Base-by-base conservation (phyloP, 1,140 invertebrate genomes). In the Brachionus angularis region DNA sequence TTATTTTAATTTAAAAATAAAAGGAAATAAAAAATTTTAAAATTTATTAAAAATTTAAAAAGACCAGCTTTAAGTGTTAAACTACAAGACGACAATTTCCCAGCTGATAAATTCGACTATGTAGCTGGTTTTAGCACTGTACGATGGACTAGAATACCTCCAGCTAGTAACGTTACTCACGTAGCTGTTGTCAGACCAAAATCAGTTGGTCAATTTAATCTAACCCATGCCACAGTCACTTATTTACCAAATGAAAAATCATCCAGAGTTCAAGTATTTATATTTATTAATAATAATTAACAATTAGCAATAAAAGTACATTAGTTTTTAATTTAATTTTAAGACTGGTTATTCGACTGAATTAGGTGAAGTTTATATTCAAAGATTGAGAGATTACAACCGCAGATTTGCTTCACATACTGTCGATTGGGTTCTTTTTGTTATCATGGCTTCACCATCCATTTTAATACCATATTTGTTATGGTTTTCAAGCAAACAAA, bases 401-500 rank as follows among this genome's bases (percentile, higher is more conserved):
- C 91, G 94, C 79, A 91, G 93, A 79, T 99, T 98, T 84, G 97
- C 93, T 62, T 93, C 93, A 33, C 95, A 96, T 84, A 88, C 93
- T 77, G 89, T 89, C 64, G 93, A 98, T 80, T 99, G 95, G 95
- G 84, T 88, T 50, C 90, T 92, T 29, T 98, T 98, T 82, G 91
- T 91, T 64, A 86, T 97, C 5, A 96, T 98, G 91, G 91, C 92
- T 39, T 82, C 96, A 50, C 93, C 94, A 52, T 93, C 92, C 2
- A 82, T 97, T 14, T 88, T 88, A n/a, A 92, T 96, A 81, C 94
- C 94, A 29, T 92, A 93, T 80, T 86, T 89, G 25, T 83, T 98
- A 50, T 98, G 93, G 92, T 93, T 88, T 79, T 89, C 88, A 21
- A 96, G 92, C 78, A 96, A 96, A 82, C 88, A 86, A 76, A 96